Evolutionary conservation across 2,888 invertebrate genomes (phyloP), one percentile per base, ranked within the genome.

Genomic region (Oeneis ivallda): DNA sequence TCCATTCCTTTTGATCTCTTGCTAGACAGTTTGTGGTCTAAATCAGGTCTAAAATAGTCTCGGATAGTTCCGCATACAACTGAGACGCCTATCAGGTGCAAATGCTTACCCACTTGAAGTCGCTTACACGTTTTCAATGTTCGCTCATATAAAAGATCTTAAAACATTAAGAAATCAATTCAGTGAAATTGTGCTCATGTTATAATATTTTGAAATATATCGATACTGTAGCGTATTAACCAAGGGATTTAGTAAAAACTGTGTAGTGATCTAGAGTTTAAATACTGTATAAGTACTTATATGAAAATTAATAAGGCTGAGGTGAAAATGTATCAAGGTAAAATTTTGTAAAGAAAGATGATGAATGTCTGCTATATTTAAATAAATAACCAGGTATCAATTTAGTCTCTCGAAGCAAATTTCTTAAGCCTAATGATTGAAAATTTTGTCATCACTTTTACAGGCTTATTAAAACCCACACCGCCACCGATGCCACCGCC

Each of bases 401-500:
- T 47, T 26, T 26, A 26, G 5, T 26, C 26, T 26, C 26, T n/a
- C 43, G n/a, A 43, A 11, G 1, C 43, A 6, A 15, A 17, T 2
- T 17, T 47, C 2, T 41, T 41, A 13, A 2, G 41, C 13, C 4
- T 41, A 13, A 41, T 41, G 5, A 11, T 41, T 41, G 5, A 11
- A 1, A 41, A 13, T 13, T 13, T 13, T 13, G 9, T 13, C 9
- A 26, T 37, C 2, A 37, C 9, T 62, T 60, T 71, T 69, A 43
- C 80, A 86, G 92, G 92, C 76, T 81, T 92, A 71, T 76, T 92
- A 26, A 92, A 92, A 66, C 92, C 92, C 6, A 81, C 91, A 39
- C 93, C 93, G 32, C 93, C 93, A 57, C 93, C 94, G 67, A 94
- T 95, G 80, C 95, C 96, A 5, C 94, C 95, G 59, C 95, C 96